Conservation (phyloP, 2,797 vertebrate species). For the Clangula hyemalis region DNA sequence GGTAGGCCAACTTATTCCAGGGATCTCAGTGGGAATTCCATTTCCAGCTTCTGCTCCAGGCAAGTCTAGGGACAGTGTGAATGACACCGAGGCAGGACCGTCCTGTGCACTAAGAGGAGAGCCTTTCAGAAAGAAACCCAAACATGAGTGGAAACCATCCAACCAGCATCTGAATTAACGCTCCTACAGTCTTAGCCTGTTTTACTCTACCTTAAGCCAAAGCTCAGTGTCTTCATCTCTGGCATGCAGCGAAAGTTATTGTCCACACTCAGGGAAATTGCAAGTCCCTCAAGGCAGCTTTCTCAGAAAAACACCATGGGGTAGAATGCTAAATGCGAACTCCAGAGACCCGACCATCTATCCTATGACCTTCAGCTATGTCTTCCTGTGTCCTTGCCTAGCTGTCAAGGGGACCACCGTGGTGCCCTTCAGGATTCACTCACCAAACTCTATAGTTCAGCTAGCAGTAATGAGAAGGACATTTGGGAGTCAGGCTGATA, state of each 20-base stretch:
- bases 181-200: not conserved
- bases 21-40: not conserved
- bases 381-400: not conserved
- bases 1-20: not conserved
- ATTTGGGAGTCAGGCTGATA: not conserved
- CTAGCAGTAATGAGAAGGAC: not conserved
- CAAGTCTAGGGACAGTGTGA: not conserved
- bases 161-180: not conserved
- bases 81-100: not conserved
- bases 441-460: not conserved
- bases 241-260: not conserved
- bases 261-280: not conserved
- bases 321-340: not conserved
- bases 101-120: not conserved
- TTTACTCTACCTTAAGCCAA: not conserved
- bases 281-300: not conserved
- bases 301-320: not conserved
- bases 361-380: not conserved
- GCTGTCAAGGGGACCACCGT: not conserved
- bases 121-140: not conserved
- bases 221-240: not conserved
- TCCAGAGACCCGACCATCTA: constrained; percentile 42
- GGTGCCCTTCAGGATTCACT: not conserved
- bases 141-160: not conserved
- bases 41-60: not conserved